Evolutionary conservation across 2,797 vertebrate genomes (phyloP), one percentile per base, ranked within the genome.

Genomic region (Hirundo rustica): DNA sequence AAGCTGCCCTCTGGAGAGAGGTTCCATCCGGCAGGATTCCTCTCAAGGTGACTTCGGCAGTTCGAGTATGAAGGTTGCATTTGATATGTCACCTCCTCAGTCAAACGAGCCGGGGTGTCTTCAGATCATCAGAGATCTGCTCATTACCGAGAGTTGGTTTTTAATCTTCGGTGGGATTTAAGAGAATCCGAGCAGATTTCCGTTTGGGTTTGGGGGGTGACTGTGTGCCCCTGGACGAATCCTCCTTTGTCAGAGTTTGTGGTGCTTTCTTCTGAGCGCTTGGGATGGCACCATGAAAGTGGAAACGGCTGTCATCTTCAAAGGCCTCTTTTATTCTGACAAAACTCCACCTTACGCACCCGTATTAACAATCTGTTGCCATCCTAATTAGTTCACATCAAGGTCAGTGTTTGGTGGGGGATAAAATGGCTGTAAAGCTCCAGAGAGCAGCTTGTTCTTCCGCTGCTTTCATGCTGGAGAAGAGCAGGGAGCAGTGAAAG

Each of bases 11-110:
- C 97, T 80, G 73, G 85, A 95, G 97, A 95, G 94, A 91, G 91
- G 71, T 79, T 97, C 94, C 88, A 81, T 89, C 61, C 85, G 8
- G 95, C 90, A 96, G 95, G 88, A 23, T 90, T 96, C 93, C 96
- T 94, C 96, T 95, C 97, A 97, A 97, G 97, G 97, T 97, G 97
- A 98, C 98, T 96, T 97, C 96, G 92, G 95, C 95, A 90, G 91
- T 93, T 90, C 47, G 47, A 97, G 95, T 45, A 53, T 95, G 97
- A 97, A 97, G 97, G 97, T 97, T 97, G 95, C 76, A 96, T 97
- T 97, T 98, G 98, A 98, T 97, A 97, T 96, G 88, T 96, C 95
- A 67, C 96, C 92, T 95, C 97, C 97, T 96, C 96, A 89, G 80
- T 95, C 95, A 89, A 93, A 93, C 75, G 96, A 97, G 96, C 78